Evolutionary conservation across 2,888 invertebrate genomes (phyloP).

Genomic region (Lamproptera curius): DNA sequence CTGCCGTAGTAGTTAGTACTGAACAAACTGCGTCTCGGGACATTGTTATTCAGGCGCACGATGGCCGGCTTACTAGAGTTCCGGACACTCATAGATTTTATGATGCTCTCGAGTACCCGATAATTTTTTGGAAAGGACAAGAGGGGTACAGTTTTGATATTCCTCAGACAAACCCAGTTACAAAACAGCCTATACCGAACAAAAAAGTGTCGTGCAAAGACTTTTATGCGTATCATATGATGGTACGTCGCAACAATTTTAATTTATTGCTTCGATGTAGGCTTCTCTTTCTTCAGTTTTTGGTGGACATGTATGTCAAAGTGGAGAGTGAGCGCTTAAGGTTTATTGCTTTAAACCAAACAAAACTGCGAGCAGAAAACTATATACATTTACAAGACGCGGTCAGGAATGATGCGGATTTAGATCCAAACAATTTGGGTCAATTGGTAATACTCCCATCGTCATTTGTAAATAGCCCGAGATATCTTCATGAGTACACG

Average conservation of each 20-base stretch:
- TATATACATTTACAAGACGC: conserved; percentile 1
- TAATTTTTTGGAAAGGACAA: not conserved
- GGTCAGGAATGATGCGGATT: not conserved
- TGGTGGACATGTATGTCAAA: not conserved
- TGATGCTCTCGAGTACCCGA: not conserved
- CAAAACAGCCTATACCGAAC: not conserved
- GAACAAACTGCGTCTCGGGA: not conserved
- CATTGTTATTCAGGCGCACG: too few relatives aligned
- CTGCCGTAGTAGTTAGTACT: conserved; percentile 15
- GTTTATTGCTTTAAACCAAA: not conserved
- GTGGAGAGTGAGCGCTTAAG: conserved; percentile 2
- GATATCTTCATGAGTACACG: conserved; percentile 28
- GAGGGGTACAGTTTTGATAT: conserved; percentile 15
- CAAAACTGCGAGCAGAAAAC: not conserved
- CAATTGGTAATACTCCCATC: conserved; percentile 7
- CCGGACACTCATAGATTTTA: not conserved
- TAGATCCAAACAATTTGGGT: conserved; percentile 1
- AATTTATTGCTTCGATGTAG: conserved; percentile 1
- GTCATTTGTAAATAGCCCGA: conserved; percentile 19
- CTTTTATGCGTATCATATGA: not conserved
- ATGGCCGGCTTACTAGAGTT: not conserved
- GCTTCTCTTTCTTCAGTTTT: not conserved
- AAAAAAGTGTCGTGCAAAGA: not conserved
- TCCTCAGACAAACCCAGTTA: conserved; percentile 1
- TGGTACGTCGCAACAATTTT: not conserved